These are phyloP conservation scores for Melanostoma mellinum DNA, from an alignment of 2,888 invertebrate genomes.

Conservation along the genomic window DNA sequence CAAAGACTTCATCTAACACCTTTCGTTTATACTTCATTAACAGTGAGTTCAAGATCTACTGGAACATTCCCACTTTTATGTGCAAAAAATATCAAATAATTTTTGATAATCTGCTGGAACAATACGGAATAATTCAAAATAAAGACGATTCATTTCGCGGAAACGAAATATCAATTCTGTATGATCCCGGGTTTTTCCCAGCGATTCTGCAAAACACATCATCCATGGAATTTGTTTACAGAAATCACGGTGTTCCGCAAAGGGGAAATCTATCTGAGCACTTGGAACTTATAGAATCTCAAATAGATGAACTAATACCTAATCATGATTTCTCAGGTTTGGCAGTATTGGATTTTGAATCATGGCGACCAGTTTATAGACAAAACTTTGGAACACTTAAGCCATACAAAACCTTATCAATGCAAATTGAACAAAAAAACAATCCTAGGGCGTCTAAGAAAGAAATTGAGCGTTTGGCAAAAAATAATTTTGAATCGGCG, in stretches of 20 bases:
- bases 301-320: conserved; percentile 42
- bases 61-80: conserved; percentile 67
- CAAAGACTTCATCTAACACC: not conserved
- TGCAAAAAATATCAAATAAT: conserved; percentile 55
- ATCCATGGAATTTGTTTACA: conserved; percentile 49
- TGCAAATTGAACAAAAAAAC: conserved; percentile 61
- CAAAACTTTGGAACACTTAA: conserved; percentile 63
- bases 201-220: conserved; percentile 57
- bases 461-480: conserved; percentile 53
- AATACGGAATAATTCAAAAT: conserved; percentile 64
- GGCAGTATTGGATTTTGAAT: conserved; percentile 61
- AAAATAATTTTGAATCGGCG: conserved; percentile 43
- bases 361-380: conserved; percentile 59
- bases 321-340: conserved; percentile 41
- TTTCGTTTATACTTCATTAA: not conserved
- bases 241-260: conserved; percentile 62
- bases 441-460: conserved; percentile 49
- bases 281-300: conserved; percentile 33
- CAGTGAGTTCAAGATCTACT: conserved; percentile 52
- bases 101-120: conserved; percentile 33
- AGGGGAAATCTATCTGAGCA: conserved; percentile 52
- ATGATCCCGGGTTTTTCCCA: conserved; percentile 61
- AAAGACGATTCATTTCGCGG: conserved; percentile 52
- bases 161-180: conserved; percentile 56
- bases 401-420: conserved; percentile 52